Evolutionary conservation across 2,113 vertebrate species (phyloP), one percentile per base, ranked within the genome.

Genomic region (Dipodomys spectabilis): DNA sequence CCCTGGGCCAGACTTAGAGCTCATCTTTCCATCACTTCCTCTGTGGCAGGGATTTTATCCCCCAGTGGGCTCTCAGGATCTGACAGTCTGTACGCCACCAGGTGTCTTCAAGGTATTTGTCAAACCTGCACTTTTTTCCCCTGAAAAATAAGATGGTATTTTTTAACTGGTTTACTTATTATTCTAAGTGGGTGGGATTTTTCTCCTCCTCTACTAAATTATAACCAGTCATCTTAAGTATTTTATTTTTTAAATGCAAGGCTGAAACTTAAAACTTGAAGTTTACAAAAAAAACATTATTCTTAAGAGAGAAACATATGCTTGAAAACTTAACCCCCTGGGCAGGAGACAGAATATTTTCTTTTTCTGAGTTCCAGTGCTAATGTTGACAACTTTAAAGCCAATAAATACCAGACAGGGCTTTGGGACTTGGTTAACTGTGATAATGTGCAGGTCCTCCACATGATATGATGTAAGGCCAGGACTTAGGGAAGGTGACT

Each of bases 201-300:
- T 23, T 13, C 45, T 28, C 62, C 35, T n/a, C 25, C 22, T 45
- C 64, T 92, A 67, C 96, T 86, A 95, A 97, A 97, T 82, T 96
- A 92, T 92, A 97, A 96, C 94, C 93, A 96, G 95, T 96, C 95
- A 92, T 96, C 67, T 57, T 93, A 90, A 95, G 90, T 73, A 74
- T 92, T 95, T 85, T 84, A 86, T 96, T 94, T 97, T 96, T 96
- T 83, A 96, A 97, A 95, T 92, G 88, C 79, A 78, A 72, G 67
- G 15, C 71, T 95, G 96, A 96, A 97, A 97, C 86, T 71, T 91
- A 96, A 97, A 90, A 96, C 96, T 75, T 90, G 95, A 97, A 95
- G 93, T 85, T 95, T 97, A 94, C 65, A 80, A 85, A 93, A 94
- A 94, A 93, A 94, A 96, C 65, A 87, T 91, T 92, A 77, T 91